A percentile compares a stretch with the other conserved stretches of the same genome.
These are phyloP conservation scores for Intellagama lesueurii DNA, from an alignment of 2,797 vertebrate species.

Conservation along the genomic window DNA sequence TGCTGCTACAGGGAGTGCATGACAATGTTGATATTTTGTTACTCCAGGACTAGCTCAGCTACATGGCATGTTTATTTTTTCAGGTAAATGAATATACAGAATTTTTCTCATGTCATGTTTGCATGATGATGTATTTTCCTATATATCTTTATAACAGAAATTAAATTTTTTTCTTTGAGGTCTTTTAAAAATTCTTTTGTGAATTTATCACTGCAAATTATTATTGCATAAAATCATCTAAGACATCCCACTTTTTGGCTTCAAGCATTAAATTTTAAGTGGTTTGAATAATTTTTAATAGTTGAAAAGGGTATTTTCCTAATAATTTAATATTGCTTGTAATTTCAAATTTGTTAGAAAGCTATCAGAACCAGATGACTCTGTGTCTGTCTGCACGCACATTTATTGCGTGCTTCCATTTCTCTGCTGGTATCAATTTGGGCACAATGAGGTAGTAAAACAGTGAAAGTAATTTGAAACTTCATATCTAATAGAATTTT, in stretches of 20 bases:
- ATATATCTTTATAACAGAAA: constrained; percentile 72
- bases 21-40: constrained; percentile 91
- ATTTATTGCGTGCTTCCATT: constrained; percentile 41
- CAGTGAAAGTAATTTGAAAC: constrained; percentile 23
- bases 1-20: constrained; percentile 96
- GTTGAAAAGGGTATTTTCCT: constrained; percentile 40
- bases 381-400: constrained; percentile 17
- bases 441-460: not conserved
- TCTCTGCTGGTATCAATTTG: constrained; percentile 35
- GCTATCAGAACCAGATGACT: constrained; percentile 67
- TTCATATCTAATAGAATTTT: not conserved
- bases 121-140: constrained; percentile 73
- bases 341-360: constrained; percentile 61
- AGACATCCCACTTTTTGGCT: constrained; percentile 52
- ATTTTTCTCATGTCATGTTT: constrained; percentile 61
- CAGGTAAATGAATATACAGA: constrained; percentile 55
- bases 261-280: constrained; percentile 71
- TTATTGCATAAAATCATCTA: constrained; percentile 35
- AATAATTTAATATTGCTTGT: constrained; percentile 63
- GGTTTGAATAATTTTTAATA: constrained; percentile 55
- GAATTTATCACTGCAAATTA: constrained; percentile 42
- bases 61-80: constrained; percentile 52
- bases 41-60: constrained; percentile 76
- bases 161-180: constrained; percentile 63
- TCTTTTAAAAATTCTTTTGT: constrained; percentile 59